Base-by-base conservation (phyloP, 2,113 vertebrate species). In the Phyllostomus discolor region DNA sequence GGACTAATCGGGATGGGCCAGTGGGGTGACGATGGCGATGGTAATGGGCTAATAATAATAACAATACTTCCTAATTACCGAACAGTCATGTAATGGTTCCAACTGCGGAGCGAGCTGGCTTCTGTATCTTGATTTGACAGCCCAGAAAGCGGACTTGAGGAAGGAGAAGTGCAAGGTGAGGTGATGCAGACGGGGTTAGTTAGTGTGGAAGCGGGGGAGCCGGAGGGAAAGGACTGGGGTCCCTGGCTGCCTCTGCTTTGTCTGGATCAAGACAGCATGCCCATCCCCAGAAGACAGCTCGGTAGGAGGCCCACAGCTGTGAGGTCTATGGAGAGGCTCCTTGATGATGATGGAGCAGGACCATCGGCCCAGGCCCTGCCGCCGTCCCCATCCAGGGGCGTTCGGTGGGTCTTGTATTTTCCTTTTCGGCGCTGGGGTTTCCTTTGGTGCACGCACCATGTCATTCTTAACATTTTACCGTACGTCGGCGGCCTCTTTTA, bases 161-260 rank as follows among this genome's bases (percentile, higher is more conserved):
- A 54, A 50, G 15, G 20, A 76, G 80, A 31, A 24, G 67, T 20
- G 50, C 19, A 8, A 15, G 43, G 20, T 19, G 46, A 22, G n/a
- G 4, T 9, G 0, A 1, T 7, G 5, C 3, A 6, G 16, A 4
- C 7, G 12, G 83, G 14, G 1, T 10, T n/a, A 19, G 1, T 10
- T n/a, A 19, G 16, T 69, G 7, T 66, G 54, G 67, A 33, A 48
- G 12, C 2, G 5, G 3, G 14, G 19, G 15, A 24, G 9, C 17
- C 7, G 10, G n/a, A 28, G 12, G 54, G 69, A 41, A 28, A 7
- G 41, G 70, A 4, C 2, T 31, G 20, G 41, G 16, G 15, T 16
- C 7, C 14, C 12, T 5, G 24, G 52, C 7, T 14, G 4, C 7
- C 3, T 54, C 28, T 46, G 70, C 43, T 64, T 66, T 54, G 15